These are phyloP conservation scores for Oxycera nigricornis DNA, from an alignment of 2,888 invertebrate genomes.

Conservation along the genomic window DNA sequence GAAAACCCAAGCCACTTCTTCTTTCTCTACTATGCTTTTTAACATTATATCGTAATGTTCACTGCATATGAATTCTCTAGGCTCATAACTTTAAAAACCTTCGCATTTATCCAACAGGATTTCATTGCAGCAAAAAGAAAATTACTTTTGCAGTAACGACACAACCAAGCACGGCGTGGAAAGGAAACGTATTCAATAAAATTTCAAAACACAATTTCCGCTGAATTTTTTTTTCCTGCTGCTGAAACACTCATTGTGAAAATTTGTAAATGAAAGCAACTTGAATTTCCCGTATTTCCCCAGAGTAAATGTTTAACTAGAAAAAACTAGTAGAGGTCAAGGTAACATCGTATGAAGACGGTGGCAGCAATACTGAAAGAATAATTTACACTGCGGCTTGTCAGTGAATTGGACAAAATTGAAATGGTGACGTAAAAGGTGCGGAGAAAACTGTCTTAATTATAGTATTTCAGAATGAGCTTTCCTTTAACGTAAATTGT, in stretches of 20 bases:
- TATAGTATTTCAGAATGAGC: too few species aligned
- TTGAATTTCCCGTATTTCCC: slow-evolving; percentile 42
- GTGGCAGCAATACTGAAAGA: not conserved
- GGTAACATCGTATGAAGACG: not conserved
- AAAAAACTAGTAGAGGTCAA: not conserved
- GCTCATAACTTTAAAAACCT: not conserved
- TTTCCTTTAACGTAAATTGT: too few species aligned
- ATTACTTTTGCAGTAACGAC: not conserved
- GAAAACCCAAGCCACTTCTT: too few species aligned
- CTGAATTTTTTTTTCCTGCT: not conserved
- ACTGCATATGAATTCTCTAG: too few species aligned
- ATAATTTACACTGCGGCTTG: not conserved
- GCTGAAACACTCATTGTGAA: not conserved
- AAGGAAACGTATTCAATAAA: not conserved
- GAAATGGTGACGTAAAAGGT: not conserved
- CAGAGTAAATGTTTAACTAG: slow-evolving; percentile 14
- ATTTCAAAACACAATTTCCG: not conserved
- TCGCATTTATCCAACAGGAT: not conserved
- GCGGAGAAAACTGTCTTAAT: too few species aligned
- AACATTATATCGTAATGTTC: too few species aligned
- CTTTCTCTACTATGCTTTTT: too few species aligned
- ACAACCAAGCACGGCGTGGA: not conserved
- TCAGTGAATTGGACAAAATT: slow-evolving; percentile 4
- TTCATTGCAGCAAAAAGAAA: not conserved
- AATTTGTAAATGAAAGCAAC: slow-evolving; percentile 24